These are phyloP conservation scores for Rhamphomyia laevipes DNA, from an alignment of 2,888 invertebrate species.

Conservation along the genomic window DNA sequence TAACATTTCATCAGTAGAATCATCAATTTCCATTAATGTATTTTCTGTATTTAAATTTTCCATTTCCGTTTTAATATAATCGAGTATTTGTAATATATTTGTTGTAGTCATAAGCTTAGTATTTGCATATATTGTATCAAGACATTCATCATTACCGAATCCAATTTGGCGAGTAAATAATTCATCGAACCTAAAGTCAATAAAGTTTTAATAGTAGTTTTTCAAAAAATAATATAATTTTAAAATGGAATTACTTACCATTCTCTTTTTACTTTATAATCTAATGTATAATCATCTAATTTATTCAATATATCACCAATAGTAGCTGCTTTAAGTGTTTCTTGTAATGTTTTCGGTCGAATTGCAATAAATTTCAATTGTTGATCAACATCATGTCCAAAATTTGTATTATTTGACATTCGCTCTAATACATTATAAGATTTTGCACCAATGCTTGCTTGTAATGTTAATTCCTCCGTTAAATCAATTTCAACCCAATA, in stretches of 20 bases:
- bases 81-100: conserved; percentile 20
- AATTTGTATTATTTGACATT: conserved; percentile 19
- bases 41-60: neutral
- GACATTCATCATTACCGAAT: conserved; percentile 26
- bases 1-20: conserved; percentile 15
- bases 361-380: conserved; percentile 24
- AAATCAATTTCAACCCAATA: conserved; percentile 28
- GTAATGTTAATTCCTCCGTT: conserved; percentile 20
- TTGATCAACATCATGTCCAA: conserved; percentile 23
- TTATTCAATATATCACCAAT: conserved; percentile 25
- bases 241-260: conserved; percentile 11
- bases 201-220: neutral
- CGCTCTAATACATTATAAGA: conserved; percentile 22
- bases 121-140: conserved; percentile 22
- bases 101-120: conserved; percentile 18
- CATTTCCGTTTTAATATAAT: conserved; percentile 14
- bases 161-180: conserved; percentile 22
- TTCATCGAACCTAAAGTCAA: conserved; percentile 18
- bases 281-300: conserved; percentile 16
- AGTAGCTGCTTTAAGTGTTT: conserved; percentile 20
- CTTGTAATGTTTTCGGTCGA: conserved; percentile 22
- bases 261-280: conserved; percentile 14
- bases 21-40: conserved; percentile 14
- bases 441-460: conserved; percentile 22
- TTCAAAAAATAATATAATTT: neutral